Evolutionary conservation across 1,140 invertebrate genomes (phyloP).

Genomic region (Drosophila miranda): DNA sequence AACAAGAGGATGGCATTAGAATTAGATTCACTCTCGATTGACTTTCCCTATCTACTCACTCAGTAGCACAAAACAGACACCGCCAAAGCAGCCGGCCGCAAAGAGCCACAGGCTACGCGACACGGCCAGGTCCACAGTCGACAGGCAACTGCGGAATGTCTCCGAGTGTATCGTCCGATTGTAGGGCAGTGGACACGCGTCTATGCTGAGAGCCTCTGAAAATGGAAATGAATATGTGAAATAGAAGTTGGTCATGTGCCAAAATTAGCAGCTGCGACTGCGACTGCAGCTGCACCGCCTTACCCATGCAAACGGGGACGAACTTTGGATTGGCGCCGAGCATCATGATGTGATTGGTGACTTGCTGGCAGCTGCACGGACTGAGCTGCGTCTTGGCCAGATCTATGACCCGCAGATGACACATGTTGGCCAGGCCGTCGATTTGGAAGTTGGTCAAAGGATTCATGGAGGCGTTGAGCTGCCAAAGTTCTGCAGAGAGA

Average conservation of each 20-base stretch:
- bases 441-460: slow-evolving; percentile 61
- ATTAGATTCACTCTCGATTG: not conserved
- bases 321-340: slow-evolving; percentile 61
- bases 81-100: slow-evolving; percentile 60
- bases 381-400: slow-evolving; percentile 62
- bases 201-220: slow-evolving; percentile 60
- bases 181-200: slow-evolving; percentile 72
- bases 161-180: slow-evolving; percentile 71
- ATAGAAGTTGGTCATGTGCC: slow-evolving; percentile 56
- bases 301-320: slow-evolving; percentile 75
- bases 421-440: slow-evolving; percentile 66
- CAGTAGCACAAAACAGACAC: slow-evolving; percentile 53
- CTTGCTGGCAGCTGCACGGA: slow-evolving; percentile 69
- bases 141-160: slow-evolving; percentile 61
- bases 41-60: slow-evolving; percentile 20
- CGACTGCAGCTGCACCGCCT: slow-evolving; percentile 38
- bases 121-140: slow-evolving; percentile 45
- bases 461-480: slow-evolving; percentile 76
- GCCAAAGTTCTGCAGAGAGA: slow-evolving; percentile 64
- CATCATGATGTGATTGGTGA: slow-evolving; percentile 65
- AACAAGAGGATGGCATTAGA: not conserved
- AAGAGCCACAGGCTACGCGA: slow-evolving; percentile 60
- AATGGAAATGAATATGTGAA: slow-evolving; percentile 23
- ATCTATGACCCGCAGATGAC: slow-evolving; percentile 75
- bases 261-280: slow-evolving; percentile 64